Evolutionary conservation across 2,888 invertebrate species (phyloP), one percentile per base, ranked within the genome.

Genomic region (Lasioglossum leucozonium): DNA sequence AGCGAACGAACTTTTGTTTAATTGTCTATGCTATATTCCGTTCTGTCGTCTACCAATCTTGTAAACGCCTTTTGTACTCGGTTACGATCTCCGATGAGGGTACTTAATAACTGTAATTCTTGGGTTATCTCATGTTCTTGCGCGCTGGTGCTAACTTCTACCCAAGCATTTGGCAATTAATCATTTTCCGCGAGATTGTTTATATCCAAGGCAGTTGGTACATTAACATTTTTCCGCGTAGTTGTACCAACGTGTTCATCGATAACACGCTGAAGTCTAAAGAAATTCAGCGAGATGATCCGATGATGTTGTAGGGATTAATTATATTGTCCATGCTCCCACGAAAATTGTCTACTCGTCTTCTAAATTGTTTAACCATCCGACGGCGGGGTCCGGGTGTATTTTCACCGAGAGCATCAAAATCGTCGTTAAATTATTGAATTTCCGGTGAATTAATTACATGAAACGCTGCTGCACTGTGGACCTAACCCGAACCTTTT

Each of bases 51-150:
- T 1, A n/a, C 4, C 37, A 40, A 69, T 37, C 22, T 22, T 37
- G 10, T 4, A 8, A 67, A 37, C 18, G 8, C 22, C 16, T 40
- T 69, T 69, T 69, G n/a, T 69, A n/a, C 37, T 40, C 40, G 69
- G 40, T n/a, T 13, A n/a, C 40, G 40, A 69, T 69, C 37, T 40
- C n/a, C 37, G 40, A 69, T n/a, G 3, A 5, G 69, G 11, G 69
- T 69, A 69, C 69, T 69, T 69, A 69, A 69, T 69, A n/a, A 69
- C n/a, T n/a, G 40, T 40, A 69, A 69, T 26, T n/a, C 13, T n/a
- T n/a, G 0, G n/a, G 13, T 40, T 40, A 40, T 40, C n/a, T 2
- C 11, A n/a, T n/a, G 40, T 22, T 22, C 40, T 69, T 40, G n/a
- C 69, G n/a, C 13, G 18, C 30, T 62, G 62, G 62, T 62, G 62